Conservation (phyloP, 2,888 invertebrate species). For the Drosophila basisetae region DNA sequence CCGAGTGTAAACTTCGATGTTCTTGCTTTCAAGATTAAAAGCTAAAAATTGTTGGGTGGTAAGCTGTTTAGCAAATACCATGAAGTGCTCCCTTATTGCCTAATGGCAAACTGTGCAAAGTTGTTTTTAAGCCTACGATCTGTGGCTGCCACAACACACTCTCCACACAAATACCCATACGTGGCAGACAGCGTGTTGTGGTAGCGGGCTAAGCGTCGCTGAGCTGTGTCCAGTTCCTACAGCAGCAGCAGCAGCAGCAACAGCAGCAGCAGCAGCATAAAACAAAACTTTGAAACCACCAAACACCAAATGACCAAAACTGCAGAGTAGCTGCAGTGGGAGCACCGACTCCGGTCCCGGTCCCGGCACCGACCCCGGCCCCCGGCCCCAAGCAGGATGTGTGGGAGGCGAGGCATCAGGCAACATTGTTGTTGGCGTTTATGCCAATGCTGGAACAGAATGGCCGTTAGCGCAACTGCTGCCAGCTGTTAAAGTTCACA, state of each 20-base stretch:
- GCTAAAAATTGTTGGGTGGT: conserved; percentile 29
- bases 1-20: conserved; percentile 61
- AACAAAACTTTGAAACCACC: conserved; percentile 71
- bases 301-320: conserved; percentile 77
- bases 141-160: conserved; percentile 19
- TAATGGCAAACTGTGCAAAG: conserved; percentile 46
- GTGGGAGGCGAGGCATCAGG: conserved; percentile 15
- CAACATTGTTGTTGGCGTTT: conserved; percentile 49
- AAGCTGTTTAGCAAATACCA: conserved; percentile 67
- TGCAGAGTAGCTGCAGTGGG: conserved; percentile 14
- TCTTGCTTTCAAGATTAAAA: conserved; percentile 75
- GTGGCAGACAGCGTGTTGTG: conserved; percentile 40
- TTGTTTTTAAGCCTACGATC: conserved; percentile 75
- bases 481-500: conserved; percentile 77
- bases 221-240: conserved; percentile 25
- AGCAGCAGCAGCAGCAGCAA: conserved; percentile 51
- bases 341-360: neutral
- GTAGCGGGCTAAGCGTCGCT: conserved; percentile 51
- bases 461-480: conserved; percentile 60
- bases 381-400: conserved; percentile 1
- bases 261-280: conserved; percentile 62
- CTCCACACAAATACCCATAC: conserved; percentile 1
- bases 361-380: neutral
- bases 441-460: conserved; percentile 51
- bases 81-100: conserved; percentile 45